Conservation (phyloP, 1,140 invertebrate species). For the Drosophila hydei region DNA sequence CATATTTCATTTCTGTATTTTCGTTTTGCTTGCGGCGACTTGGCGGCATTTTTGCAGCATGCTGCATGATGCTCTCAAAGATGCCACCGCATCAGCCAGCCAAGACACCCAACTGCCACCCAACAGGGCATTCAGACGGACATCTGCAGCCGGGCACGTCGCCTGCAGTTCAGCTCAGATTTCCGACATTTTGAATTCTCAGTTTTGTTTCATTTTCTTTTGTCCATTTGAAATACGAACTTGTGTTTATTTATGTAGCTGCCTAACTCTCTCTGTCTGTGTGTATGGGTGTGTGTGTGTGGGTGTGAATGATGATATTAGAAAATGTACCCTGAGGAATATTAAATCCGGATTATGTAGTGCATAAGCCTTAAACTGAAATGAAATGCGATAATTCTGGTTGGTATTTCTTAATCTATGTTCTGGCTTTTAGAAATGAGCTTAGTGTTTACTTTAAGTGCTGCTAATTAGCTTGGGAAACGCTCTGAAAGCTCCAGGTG, state of each 20-base stretch:
- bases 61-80: conserved; percentile 34
- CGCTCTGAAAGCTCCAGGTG: background rate
- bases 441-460: background rate
- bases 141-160: conserved; percentile 25
- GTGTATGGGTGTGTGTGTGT: conserved; percentile 15
- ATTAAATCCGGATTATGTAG: conserved; percentile 45
- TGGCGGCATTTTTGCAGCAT: conserved; percentile 35
- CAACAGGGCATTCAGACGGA: conserved; percentile 2
- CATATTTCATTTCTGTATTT: conserved; percentile 48
- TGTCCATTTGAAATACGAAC: conserved; percentile 36
- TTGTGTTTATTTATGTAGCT: conserved; percentile 29
- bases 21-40: conserved; percentile 38
- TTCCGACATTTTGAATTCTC: conserved; percentile 35
- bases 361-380: conserved; percentile 13
- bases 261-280: conserved; percentile 3
- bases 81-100: background rate
- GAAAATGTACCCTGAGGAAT: conserved; percentile 43
- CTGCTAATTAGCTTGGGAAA: background rate
- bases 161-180: conserved; percentile 36
- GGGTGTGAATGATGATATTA: background rate
- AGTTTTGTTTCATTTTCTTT: conserved; percentile 18
- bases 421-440: background rate
- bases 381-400: background rate
- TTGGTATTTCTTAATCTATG: background rate
- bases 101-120: background rate